These are phyloP conservation scores for Xanthorhoe designata DNA, from an alignment of 2,888 invertebrate species.

Conservation along the genomic window DNA sequence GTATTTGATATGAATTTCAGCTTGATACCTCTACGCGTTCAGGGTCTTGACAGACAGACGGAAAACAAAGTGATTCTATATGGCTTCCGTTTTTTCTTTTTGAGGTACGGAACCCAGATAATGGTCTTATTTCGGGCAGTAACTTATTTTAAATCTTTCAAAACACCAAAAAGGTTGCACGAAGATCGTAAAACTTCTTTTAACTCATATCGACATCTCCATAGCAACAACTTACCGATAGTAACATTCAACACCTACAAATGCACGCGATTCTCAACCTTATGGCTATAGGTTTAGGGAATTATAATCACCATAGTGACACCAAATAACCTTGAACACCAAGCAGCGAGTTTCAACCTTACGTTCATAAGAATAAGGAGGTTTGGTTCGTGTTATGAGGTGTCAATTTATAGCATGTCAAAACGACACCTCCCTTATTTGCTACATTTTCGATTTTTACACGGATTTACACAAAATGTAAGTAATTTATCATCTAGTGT, in stretches of 20 bases:
- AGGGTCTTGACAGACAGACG: too few relatives aligned
- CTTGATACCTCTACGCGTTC: too few relatives aligned
- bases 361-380: neutral
- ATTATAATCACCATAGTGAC: conserved; percentile 11
- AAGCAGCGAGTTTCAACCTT: conserved; percentile 7
- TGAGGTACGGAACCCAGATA: too few relatives aligned
- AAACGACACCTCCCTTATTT: conserved; percentile 20
- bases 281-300: neutral
- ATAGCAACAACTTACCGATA: conserved; percentile 22
- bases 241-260: neutral
- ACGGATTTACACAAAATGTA: conserved; percentile 17
- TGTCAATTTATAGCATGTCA: conserved; percentile 28
- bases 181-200: conserved; percentile 18
- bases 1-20: too few relatives aligned
- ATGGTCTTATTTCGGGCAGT: too few relatives aligned
- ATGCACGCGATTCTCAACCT: conserved; percentile 11
- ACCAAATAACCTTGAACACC: neutral
- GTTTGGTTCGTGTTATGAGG: neutral
- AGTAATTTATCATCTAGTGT: conserved; percentile 6
- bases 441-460: conserved; percentile 25
- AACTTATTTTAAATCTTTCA: too few relatives aligned
- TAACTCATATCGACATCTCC: conserved; percentile 14
- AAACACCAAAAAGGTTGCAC: conserved; percentile 11
- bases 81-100: too few relatives aligned
- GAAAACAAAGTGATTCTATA: too few relatives aligned